Evolutionary conservation across 2,888 invertebrate species (phyloP).

Genomic region (Odontocerum albicorne): DNA sequence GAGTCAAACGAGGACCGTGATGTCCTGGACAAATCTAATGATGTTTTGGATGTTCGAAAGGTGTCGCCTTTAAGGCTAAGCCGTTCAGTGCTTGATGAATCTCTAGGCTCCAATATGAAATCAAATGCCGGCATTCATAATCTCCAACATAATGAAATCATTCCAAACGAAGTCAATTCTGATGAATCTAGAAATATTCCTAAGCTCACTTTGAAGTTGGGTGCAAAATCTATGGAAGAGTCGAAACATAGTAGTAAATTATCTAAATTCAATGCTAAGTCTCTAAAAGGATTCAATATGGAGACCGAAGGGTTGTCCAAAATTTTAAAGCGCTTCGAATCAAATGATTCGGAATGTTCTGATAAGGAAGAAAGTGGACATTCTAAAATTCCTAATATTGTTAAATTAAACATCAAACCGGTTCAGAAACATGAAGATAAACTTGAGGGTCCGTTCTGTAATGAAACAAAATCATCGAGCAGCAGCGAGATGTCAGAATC

Average conservation of each 20-base stretch:
- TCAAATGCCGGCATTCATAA: slow-evolving; percentile 11
- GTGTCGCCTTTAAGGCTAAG: slow-evolving; percentile 26
- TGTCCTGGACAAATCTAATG: slow-evolving; percentile 30
- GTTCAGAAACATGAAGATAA: slow-evolving; percentile 53
- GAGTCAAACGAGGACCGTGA: slow-evolving; percentile 8
- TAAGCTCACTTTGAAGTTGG: slow-evolving; percentile 55
- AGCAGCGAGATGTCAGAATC: slow-evolving; percentile 59
- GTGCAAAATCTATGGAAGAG: slow-evolving; percentile 48
- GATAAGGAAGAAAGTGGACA: slow-evolving; percentile 1
- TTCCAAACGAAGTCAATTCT: slow-evolving; percentile 6
- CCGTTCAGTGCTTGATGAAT: slow-evolving; percentile 24
- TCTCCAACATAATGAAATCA: slow-evolving; percentile 13
- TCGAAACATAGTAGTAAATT: slow-evolving; percentile 43
- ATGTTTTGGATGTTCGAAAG: slow-evolving; percentile 31
- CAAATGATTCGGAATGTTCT: background rate
- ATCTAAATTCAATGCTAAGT: slow-evolving; percentile 52
- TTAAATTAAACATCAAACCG: slow-evolving; percentile 56
- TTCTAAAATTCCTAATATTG: slow-evolving; percentile 45
- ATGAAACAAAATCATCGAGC: slow-evolving; percentile 49
- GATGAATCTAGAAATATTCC: slow-evolving; percentile 48
- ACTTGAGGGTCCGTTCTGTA: slow-evolving; percentile 34
- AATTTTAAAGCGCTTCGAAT: slow-evolving; percentile 40
- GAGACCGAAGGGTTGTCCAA: slow-evolving; percentile 38
- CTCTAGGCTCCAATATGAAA: slow-evolving; percentile 20
- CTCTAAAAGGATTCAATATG: too few species aligned